Conservation (phyloP, 1,140 invertebrate species). For the Drosophila equinoxialis region DNA sequence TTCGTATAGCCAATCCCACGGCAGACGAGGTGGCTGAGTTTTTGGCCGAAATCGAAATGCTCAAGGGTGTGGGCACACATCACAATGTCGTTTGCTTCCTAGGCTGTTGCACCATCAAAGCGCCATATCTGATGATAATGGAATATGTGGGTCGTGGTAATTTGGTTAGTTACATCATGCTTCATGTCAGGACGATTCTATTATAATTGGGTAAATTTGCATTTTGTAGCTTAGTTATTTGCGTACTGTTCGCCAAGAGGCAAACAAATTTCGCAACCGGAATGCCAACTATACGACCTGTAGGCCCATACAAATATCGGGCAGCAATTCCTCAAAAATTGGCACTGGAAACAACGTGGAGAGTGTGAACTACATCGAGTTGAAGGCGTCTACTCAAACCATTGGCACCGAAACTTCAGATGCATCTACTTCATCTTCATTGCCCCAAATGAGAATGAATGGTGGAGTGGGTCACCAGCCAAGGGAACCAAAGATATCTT, state of each 20-base stretch:
- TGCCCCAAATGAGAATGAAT: constrained; percentile 5
- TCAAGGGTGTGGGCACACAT: constrained; percentile 91
- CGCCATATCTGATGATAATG: constrained; percentile 89
- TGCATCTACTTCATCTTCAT: background rate
- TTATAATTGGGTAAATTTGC: background rate
- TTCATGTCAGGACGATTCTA: background rate
- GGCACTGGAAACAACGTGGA: constrained; percentile 16
- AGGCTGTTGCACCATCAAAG: constrained; percentile 89
- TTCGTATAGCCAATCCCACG: constrained; percentile 81
- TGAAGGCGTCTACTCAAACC: constrained; percentile 56
- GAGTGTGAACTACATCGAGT: constrained; percentile 69
- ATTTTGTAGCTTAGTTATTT: constrained; percentile 59
- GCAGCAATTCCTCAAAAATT: background rate
- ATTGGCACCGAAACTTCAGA: constrained; percentile 19
- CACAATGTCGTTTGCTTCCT: constrained; percentile 90
- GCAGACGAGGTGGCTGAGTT: constrained; percentile 87
- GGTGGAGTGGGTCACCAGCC: background rate
- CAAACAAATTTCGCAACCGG: constrained; percentile 38
- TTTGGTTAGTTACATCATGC: constrained; percentile 84
- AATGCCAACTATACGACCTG: constrained; percentile 60
- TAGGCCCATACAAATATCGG: constrained; percentile 8
- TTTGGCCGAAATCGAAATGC: constrained; percentile 90
- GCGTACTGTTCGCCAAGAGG: constrained; percentile 61
- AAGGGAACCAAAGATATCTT: constrained; percentile 36
- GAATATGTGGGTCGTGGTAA: constrained; percentile 92